phyloP scores from a whole-genome alignment of 2,113 vertebrate species.

The Hydrochoerus hydrochaeris region DNA sequence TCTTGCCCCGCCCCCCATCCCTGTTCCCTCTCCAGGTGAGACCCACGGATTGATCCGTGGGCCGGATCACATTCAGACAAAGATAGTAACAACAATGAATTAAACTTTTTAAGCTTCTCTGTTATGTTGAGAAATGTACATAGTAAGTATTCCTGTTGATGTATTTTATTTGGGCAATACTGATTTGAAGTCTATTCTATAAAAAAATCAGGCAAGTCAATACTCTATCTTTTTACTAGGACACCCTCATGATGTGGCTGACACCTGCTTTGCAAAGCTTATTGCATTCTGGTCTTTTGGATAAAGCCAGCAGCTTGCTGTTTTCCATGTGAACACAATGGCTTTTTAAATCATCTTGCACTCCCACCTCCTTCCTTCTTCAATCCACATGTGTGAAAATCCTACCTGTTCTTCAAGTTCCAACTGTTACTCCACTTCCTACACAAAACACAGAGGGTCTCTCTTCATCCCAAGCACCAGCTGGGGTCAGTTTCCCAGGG shows the following conservation, averaged over 20 bases:
- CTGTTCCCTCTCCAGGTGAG: too few species aligned
- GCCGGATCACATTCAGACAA: too few species aligned
- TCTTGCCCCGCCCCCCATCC: too few species aligned
- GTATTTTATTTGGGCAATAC: not conserved
- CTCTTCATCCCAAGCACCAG: not conserved
- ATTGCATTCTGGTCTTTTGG: not conserved
- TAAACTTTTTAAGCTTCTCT: not conserved
- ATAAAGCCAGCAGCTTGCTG: not conserved
- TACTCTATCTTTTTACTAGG: not conserved
- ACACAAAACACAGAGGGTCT: not conserved
- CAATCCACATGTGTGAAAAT: not conserved
- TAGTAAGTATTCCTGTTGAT: not conserved
- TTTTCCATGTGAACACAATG: not conserved
- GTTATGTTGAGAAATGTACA: not conserved
- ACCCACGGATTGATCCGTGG: too few species aligned
- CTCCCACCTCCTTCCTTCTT: not conserved
- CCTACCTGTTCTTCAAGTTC: not conserved
- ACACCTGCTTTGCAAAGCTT: not conserved
- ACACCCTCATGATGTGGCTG: not conserved
- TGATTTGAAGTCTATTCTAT: constrained; percentile 13
- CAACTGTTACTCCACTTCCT: not conserved
- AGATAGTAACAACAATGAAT: not conserved
- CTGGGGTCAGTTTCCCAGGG: not conserved
- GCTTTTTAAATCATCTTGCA: not conserved
- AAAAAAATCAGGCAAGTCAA: not conserved